Evolutionary conservation across 2,113 vertebrate species (phyloP), one percentile per base, ranked within the genome.

Genomic region (Oreochromis tanganicae): DNA sequence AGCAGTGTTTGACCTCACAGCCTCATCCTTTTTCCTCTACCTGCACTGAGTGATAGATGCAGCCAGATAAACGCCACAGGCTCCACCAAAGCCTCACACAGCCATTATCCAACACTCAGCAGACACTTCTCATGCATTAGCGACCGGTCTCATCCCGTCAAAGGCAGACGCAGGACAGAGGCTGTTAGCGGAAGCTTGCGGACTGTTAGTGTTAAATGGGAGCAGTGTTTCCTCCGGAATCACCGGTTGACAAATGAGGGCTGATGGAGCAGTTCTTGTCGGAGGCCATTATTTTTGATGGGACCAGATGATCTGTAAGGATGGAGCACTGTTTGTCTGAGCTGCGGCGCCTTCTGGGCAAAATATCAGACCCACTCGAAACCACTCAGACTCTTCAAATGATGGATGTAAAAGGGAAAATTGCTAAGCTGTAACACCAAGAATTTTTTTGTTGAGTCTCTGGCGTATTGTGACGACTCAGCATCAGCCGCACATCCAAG

Each of bases 121-220:
- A 80, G 85, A 92, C 59, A 83, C 87, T 79, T 91, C 81, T 59
- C 50, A 56, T 92, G 54, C 93, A 94, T 93, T 93, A 93, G 86
- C 17, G 32, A 79, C 83, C 14, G 6, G 83, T 29, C 86, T 81
- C 89, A 38, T 85, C 68, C 84, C 17, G 79, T 89, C 89, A 91
- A 81, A 88, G 80, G 29, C 88, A 89, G 89, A 93, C 68, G 36
- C 55, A 55, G 85, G 61, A 87, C 90, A 89, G 85, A 87, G 80
- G 84, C 82, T 88, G 83, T 92, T 88, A 82, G 88, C 80, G 91
- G 92, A 91, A 93, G 87, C 85, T 2, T 14, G 63, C 11, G 1
- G 75, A 88, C 87, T 94, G 87, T 94, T 92, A 89, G 87, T 91
- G 90, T 94, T 94, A 91, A 94, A 92, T 87, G 41, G 82, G 80